Evolutionary conservation across 1,140 invertebrate species (phyloP), one percentile per base, ranked within the genome.

Genomic region (Drosophila parabipectinata): DNA sequence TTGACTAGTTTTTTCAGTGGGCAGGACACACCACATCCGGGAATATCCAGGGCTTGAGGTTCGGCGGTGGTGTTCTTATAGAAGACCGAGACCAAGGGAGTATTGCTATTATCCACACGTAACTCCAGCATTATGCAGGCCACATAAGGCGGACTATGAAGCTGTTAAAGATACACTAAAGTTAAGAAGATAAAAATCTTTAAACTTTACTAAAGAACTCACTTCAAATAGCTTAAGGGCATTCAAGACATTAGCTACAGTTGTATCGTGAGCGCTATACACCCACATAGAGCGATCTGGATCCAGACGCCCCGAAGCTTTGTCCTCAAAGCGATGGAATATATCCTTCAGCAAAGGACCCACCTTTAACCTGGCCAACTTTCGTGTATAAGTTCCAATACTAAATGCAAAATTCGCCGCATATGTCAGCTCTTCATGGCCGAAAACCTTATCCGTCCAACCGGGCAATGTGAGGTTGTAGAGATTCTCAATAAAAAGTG

Each of bases 241-340:
- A 88, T 95, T 95, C 4, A 98, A 92, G 28, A 98, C 77, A 77
- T 95, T 96, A 0, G 95, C 95, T 7, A 98, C 90, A 0, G 96
- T 98, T 3, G 95, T 95, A 91, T 98, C 97, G 91, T 98, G 97
- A 26, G 93, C 95, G 81, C 96, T 97, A 79, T 96, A 97, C 21
- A 97, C 93, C 81, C 94, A 94, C 48, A 97, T 67, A 75, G 95
- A 96, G 32, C 94, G 93, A 69, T 94, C 81, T 4, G 94, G 93
- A 1, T 78, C 72, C 24, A 94, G 67, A 57, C 76, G 72, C 0
- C 58, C 58, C 0, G 69, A 78, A 0, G 92, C 90, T 72, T 94
- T 93, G 1, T 91, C 72, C 0, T 92, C 72, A 91, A 96, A 94
- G 41, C 95, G 93, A 1, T 93, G 61, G 5, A 95, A 90, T 30